A percentile compares a stretch with the other conserved stretches of the same genome.
Conservation (phyloP, 2,888 invertebrate genomes). For the Amiota mariae region DNA sequence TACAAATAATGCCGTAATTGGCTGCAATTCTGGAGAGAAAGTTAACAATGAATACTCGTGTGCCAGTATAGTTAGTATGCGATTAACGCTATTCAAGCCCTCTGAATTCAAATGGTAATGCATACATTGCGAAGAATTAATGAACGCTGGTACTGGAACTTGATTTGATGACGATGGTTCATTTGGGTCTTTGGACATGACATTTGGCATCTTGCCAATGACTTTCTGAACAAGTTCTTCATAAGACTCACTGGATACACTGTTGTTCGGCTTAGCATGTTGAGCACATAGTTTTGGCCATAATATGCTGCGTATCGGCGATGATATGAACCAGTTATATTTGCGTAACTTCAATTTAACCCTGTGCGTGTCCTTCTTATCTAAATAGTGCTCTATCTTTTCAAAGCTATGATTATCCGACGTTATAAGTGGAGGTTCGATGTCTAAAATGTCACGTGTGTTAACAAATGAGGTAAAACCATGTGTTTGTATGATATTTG, state of each 20-base stretch:
- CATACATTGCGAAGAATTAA: slow-evolving; percentile 86
- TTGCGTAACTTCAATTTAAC: slow-evolving; percentile 9
- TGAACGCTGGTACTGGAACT: slow-evolving; percentile 89
- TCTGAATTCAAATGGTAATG: slow-evolving; percentile 88
- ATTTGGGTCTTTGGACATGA: slow-evolving; percentile 78
- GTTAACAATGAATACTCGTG: slow-evolving; percentile 94
- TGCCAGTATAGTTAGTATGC: slow-evolving; percentile 89
- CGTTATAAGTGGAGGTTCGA: not conserved
- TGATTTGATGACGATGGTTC: slow-evolving; percentile 67
- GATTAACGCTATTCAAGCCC: slow-evolving; percentile 86
- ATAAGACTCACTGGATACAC: slow-evolving; percentile 88
- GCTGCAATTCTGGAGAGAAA: slow-evolving; percentile 91
- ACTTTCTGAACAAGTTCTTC: slow-evolving; percentile 90
- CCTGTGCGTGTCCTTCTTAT: not conserved
- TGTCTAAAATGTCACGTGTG: not conserved
- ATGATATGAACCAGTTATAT: slow-evolving; percentile 85
- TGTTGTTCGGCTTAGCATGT: slow-evolving; percentile 82
- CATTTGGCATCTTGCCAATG: slow-evolving; percentile 76
- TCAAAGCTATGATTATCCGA: not conserved
- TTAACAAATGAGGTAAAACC: slow-evolving; percentile 7
- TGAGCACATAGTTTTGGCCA: slow-evolving; percentile 88
- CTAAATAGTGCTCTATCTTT: not conserved
- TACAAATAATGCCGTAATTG: slow-evolving; percentile 89
- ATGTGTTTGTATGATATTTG: not conserved
- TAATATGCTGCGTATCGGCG: slow-evolving; percentile 84